Evolutionary conservation across 92 coral and sea anemone genomes (phyloP).

Genomic region (Phenganax stokvisi): DNA sequence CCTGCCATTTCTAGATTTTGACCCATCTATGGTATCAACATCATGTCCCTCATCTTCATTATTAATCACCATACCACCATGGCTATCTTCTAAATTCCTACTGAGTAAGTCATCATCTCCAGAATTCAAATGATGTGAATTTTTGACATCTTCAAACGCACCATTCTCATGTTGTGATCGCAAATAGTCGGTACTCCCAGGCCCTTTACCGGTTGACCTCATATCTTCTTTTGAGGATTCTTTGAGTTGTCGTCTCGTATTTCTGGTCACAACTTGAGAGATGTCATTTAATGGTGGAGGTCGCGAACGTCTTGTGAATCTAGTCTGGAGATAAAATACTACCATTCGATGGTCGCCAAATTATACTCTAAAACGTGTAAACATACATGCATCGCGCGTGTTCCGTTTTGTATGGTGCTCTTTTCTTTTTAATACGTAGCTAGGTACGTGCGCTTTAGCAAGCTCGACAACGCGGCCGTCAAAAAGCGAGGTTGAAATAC

Average conservation of each 20-base stretch:
- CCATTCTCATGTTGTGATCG: neutral
- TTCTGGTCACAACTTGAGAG: constrained; percentile 25
- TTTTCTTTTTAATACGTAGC: too few relatives aligned
- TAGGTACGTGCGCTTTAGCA: too few relatives aligned
- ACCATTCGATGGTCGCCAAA: neutral
- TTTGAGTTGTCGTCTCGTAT: neutral
- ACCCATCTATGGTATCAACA: constrained; percentile 24
- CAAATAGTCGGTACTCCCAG: neutral
- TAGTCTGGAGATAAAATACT: constrained; percentile 51
- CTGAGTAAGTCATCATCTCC: neutral
- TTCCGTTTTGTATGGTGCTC: too few relatives aligned
- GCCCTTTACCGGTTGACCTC: neutral
- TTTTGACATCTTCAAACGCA: neutral
- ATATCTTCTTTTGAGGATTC: constrained; percentile 11
- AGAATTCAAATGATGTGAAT: neutral
- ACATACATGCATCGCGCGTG: too few relatives aligned
- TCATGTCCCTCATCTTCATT: constrained; percentile 43
- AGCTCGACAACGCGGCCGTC: too few relatives aligned
- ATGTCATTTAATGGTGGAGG: constrained; percentile 9
- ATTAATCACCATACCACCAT: constrained; percentile 30
- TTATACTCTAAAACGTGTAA: too few relatives aligned
- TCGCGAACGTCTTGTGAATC: constrained; percentile 54
- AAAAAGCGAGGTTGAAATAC: too few relatives aligned
- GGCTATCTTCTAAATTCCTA: neutral
- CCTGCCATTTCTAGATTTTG: constrained; percentile 49